Percentiles rank a stretch among this genome's conserved stretches.
These are phyloP conservation scores for Pteromalus puparum DNA, from an alignment of 1,140 invertebrate genomes.

Conservation along the genomic window DNA sequence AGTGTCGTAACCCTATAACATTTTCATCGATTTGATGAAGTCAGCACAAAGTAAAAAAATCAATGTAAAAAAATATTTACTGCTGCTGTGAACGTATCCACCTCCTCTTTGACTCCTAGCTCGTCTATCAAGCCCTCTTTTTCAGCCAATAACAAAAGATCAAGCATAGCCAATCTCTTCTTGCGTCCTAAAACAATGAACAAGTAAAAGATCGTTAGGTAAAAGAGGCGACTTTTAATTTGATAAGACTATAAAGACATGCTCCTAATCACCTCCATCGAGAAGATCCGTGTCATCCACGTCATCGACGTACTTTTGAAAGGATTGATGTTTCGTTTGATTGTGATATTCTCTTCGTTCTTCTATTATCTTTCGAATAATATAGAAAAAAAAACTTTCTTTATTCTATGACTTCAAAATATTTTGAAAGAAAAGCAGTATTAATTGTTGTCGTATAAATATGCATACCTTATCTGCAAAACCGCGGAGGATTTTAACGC, in stretches of 20 bases:
- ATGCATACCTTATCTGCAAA: neutral
- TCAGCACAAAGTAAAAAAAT: neutral
- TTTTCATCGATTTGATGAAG: neutral
- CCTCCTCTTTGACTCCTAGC: conserved; percentile 86
- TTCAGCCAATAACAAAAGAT: conserved; percentile 82
- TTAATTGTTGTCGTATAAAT: neutral
- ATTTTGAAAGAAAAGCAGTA: neutral
- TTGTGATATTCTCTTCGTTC: neutral
- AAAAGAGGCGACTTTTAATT: too few species aligned
- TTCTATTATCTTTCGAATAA: neutral
- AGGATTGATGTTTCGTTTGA: neutral
- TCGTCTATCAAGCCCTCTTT: conserved; percentile 75
- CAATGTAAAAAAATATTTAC: conserved; percentile 64
- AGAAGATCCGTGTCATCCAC: neutral
- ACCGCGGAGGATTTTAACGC: neutral
- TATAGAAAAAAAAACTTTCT: neutral
- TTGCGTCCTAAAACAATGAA: conserved; percentile 64
- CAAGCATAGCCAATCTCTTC: conserved; percentile 85
- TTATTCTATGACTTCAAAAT: neutral
- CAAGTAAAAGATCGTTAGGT: too few species aligned
- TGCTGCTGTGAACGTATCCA: conserved; percentile 90
- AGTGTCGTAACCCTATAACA: conserved; percentile 77
- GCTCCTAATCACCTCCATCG: neutral
- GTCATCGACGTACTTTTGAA: neutral
- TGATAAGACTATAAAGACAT: too few species aligned